Conservation (phyloP, 2,797 vertebrate species). For the Tragopan temminckii region DNA sequence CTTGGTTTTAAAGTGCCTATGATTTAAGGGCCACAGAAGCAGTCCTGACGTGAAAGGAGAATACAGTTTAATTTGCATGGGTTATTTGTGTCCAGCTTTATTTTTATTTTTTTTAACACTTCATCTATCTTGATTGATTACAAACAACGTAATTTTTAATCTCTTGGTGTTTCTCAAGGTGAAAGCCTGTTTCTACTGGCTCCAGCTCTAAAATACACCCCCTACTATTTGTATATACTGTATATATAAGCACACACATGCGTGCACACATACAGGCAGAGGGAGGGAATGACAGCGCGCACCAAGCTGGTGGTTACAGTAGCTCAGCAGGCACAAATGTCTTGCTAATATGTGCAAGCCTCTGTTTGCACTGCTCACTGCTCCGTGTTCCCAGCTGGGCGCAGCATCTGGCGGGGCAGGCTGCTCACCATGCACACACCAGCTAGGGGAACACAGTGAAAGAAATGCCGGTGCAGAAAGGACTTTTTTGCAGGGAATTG, state of each 20-base stretch:
- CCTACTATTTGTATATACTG: neutral
- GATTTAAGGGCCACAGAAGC: slow-evolving; percentile 52
- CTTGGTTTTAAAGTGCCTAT: slow-evolving; percentile 24
- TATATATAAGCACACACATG: neutral
- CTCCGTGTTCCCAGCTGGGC: neutral
- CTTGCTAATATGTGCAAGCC: neutral
- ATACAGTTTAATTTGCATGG: slow-evolving; percentile 57
- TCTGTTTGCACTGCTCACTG: neutral
- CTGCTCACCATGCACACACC: neutral
- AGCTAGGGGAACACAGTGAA: neutral
- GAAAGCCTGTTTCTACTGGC: slow-evolving; percentile 34
- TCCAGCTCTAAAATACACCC: neutral
- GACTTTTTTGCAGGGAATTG: neutral
- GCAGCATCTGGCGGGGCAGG: neutral
- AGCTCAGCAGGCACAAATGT: neutral
- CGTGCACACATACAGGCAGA: neutral
- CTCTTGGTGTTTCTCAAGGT: slow-evolving; percentile 53
- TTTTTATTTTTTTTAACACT: slow-evolving; percentile 13
- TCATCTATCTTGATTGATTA: slow-evolving; percentile 44
- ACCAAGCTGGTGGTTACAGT: neutral
- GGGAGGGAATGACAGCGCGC: neutral
- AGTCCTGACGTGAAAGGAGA: slow-evolving; percentile 68
- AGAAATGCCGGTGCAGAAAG: neutral
- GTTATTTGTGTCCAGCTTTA: slow-evolving; percentile 40
- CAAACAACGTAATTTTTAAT: slow-evolving; percentile 51